Evolutionary conservation across 2,113 vertebrate species (phyloP).

Genomic region (Equus quagga): DNA sequence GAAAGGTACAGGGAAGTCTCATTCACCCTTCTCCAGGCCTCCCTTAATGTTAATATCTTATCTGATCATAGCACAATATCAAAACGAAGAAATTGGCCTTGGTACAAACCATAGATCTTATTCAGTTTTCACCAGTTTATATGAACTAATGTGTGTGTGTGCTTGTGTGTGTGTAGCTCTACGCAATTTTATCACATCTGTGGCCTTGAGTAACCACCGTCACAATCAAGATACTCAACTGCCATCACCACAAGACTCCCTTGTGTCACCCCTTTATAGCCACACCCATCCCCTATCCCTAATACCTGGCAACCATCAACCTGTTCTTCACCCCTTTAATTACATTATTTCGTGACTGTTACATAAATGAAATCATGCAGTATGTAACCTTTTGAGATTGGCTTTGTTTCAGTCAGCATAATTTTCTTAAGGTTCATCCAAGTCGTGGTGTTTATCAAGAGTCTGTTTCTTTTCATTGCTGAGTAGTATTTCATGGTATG

Average conservation of each 20-base stretch:
- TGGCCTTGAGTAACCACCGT: background rate
- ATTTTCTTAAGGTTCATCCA: too few relatives aligned
- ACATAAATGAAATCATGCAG: background rate
- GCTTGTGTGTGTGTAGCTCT: background rate
- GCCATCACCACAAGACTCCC: background rate
- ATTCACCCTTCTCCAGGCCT: rapidly evolving
- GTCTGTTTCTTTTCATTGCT: background rate
- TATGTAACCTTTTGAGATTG: background rate
- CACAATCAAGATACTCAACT: background rate
- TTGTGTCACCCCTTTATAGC: background rate
- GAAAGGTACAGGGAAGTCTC: background rate
- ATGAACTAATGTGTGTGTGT: background rate
- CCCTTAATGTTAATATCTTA: background rate
- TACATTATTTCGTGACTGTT: background rate
- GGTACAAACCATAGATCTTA: background rate
- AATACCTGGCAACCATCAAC: background rate
- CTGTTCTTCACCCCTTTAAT: background rate
- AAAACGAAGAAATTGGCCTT: background rate
- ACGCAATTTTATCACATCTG: background rate
- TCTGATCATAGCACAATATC: background rate
- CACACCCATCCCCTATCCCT: background rate
- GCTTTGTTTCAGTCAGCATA: too few relatives aligned
- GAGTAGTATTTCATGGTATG: background rate
- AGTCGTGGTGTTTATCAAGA: too few relatives aligned
- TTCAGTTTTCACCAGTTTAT: background rate